Evolutionary conservation across 2,797 vertebrate species (phyloP), one percentile per base, ranked within the genome.

Genomic region (Sebastes jordani): DNA sequence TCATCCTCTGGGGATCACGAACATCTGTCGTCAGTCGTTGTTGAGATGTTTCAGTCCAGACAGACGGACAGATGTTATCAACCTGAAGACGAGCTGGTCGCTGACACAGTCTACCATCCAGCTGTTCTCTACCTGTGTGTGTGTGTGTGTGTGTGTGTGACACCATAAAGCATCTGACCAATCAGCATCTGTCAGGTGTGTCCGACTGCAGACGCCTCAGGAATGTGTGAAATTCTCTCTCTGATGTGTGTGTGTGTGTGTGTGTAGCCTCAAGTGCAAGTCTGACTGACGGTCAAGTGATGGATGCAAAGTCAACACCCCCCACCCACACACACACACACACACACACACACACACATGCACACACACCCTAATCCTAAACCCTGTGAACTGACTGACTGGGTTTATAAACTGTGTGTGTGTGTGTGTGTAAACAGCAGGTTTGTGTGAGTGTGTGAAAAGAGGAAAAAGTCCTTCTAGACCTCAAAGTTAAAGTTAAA

Each of bases 161-260:
- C 30, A 32, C 9, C 36, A n/a, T 59, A 16, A 74, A 58, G 9
- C 49, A 52, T 14, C 30, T 2, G 2, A 61, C 70, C 76, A 74
- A 71, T 66, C 71, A 62, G 85, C 80, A 67, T 23, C 59, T 29
- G 34, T 71, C 82, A 78, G 79, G 76, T 84, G 80, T 78, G 85
- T 60, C 22, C 6, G 80, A 8, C 65, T 64, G 46, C 66, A 83
- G 82, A 82, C 75, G 20, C 65, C 66, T 69, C 66, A 70, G 70
- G 74, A 79, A 81, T 87, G 88, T 87, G 83, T 76, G 80, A 83
- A 78, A 81, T 81, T 76, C 36, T 78, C 46, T 68, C 69, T 63
- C 71, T 71, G 30, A 25, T 61, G 54, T 29, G 56, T 59, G 59
- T 63, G 69, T 66, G 77, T 77, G 69, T 56, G 58, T 81, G 65